Evolutionary conservation across 2,888 invertebrate species (phyloP).

Genomic region (Ashinkailepas kermadecensis): DNA sequence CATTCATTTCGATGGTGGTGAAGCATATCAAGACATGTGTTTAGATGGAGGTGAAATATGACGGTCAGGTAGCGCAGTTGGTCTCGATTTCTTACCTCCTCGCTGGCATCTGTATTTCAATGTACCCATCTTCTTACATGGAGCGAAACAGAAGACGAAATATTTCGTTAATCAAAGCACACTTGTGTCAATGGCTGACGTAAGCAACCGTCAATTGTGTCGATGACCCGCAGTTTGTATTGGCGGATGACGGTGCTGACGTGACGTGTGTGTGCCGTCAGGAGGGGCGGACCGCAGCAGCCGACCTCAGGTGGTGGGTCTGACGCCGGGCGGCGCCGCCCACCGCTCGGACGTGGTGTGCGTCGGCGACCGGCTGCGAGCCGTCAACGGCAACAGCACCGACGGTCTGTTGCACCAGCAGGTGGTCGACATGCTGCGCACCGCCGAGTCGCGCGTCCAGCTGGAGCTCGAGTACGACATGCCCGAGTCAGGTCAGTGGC

Average conservation of each 20-base stretch:
- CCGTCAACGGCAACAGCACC: slow-evolving; percentile 73
- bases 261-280: slow-evolving; percentile 3
- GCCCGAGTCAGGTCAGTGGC: slow-evolving; percentile 64
- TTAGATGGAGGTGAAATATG: too few relatives aligned
- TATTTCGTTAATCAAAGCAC: too few relatives aligned
- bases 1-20: too few relatives aligned
- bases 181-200: too few relatives aligned
- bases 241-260: not conserved
- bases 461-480: slow-evolving; percentile 76
- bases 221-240: too few relatives aligned
- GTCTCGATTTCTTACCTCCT: too few relatives aligned
- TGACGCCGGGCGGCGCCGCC: slow-evolving; percentile 62
- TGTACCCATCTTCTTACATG: too few relatives aligned
- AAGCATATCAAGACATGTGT: too few relatives aligned
- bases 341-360: slow-evolving; percentile 66
- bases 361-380: slow-evolving; percentile 69
- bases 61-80: too few relatives aligned
- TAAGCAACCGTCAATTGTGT: too few relatives aligned
- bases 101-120: too few relatives aligned
- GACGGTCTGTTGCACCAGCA: slow-evolving; percentile 67
- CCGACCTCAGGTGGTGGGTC: slow-evolving; percentile 58
- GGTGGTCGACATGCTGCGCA: slow-evolving; percentile 63
- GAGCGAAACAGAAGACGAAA: too few relatives aligned
- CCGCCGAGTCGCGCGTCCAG: slow-evolving; percentile 64
- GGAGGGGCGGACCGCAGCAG: slow-evolving; percentile 62